Conservation (phyloP, 2,888 invertebrate genomes). For the Tenthredo livida region DNA sequence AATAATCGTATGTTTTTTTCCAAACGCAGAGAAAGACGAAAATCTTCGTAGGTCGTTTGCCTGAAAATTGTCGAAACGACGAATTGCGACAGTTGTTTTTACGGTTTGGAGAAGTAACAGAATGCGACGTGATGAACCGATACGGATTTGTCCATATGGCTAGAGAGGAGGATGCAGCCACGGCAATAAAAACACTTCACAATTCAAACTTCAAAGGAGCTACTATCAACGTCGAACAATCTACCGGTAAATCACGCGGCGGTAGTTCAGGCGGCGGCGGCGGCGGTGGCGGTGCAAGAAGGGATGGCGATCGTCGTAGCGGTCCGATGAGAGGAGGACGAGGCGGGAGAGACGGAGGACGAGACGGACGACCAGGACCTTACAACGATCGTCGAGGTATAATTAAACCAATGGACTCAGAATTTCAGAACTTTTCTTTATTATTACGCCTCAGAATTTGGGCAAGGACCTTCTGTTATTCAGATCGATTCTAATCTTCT, state of each 20-base stretch:
- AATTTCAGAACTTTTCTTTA: background rate
- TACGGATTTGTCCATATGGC: conserved; percentile 97
- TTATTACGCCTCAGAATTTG: conserved; percentile 28
- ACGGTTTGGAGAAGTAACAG: conserved; percentile 92
- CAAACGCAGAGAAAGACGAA: conserved; percentile 84
- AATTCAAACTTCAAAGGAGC: conserved; percentile 91
- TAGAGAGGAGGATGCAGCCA: conserved; percentile 89
- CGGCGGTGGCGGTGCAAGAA: conserved; percentile 77
- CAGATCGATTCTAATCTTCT: conserved; percentile 45
- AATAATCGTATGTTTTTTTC: background rate
- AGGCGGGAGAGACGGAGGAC: conserved; percentile 78
- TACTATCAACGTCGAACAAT: conserved; percentile 91
- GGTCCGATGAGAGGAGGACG: conserved; percentile 81
- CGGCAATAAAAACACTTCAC: conserved; percentile 90
- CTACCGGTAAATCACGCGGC: conserved; percentile 87
- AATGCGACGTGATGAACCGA: conserved; percentile 96
- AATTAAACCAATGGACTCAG: background rate
- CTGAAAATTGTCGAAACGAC: conserved; percentile 90
- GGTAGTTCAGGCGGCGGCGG: conserved; percentile 78
- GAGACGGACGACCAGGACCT: conserved; percentile 78
- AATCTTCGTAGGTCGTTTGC: conserved; percentile 96
- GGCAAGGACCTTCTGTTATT: conserved; percentile 46
- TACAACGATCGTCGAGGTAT: conserved; percentile 76
- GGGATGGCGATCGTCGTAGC: conserved; percentile 80
- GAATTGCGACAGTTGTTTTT: conserved; percentile 91